A percentile compares a stretch with the other conserved stretches of the same genome.
phyloP scores from a whole-genome alignment of 2,888 invertebrate genomes.

The Therioaphis trifolii region DNA sequence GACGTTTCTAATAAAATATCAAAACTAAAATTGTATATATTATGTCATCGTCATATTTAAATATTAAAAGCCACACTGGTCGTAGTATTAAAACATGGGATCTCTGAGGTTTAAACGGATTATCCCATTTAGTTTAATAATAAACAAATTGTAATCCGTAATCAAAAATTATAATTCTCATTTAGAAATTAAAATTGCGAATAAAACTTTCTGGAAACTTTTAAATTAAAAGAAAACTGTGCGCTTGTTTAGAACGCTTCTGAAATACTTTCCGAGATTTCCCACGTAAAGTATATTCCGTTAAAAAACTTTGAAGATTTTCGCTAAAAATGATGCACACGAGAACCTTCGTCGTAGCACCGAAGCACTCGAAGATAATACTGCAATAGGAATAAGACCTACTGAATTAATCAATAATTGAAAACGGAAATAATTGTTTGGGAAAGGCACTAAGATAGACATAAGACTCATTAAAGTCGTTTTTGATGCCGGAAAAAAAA shows the following conservation, averaged over 20 bases:
- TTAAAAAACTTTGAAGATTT: background rate
- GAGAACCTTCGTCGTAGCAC: too few species aligned
- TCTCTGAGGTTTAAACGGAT: background rate
- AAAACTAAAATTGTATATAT: too few species aligned
- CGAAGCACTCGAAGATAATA: too few species aligned
- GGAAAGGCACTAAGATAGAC: too few species aligned
- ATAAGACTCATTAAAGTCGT: too few species aligned
- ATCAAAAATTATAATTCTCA: background rate
- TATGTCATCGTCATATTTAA: too few species aligned
- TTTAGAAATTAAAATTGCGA: constrained; percentile 1
- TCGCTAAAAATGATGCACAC: background rate
- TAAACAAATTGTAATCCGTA: background rate
- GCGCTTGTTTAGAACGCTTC: background rate
- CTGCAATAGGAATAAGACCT: background rate
- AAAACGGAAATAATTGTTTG: too few species aligned
- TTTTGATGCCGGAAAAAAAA: background rate
- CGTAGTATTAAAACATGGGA: background rate
- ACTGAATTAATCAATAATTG: too few species aligned
- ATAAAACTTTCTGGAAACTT: constrained; percentile 19
- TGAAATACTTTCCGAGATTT: background rate
- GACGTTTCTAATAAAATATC: too few species aligned
- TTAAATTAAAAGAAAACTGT: constrained; percentile 32
- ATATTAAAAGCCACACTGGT: too few species aligned
- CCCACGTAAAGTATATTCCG: background rate
- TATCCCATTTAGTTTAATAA: background rate